A percentile compares a stretch with the other conserved stretches of the same genome.
phyloP scores from a whole-genome alignment of 2,797 vertebrate species.

The Acrossocheilus fasciatus region DNA sequence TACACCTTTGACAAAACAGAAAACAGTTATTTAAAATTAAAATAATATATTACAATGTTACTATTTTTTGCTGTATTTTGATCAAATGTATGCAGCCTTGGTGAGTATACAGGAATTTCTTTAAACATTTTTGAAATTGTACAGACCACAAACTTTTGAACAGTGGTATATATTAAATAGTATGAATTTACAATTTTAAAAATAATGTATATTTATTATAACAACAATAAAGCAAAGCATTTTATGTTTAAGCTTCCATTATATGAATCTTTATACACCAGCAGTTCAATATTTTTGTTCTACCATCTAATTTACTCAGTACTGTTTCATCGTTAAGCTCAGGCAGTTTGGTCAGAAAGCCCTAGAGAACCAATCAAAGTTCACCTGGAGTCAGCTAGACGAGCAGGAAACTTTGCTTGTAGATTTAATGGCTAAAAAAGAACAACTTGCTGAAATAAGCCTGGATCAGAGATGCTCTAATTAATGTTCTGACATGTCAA shows the following conservation, averaged over 20 bases:
- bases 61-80: background rate
- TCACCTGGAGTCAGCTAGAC: conserved; percentile 1
- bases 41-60: background rate
- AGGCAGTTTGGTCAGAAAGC: conserved; percentile 10
- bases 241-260: background rate
- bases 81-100: background rate
- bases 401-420: background rate
- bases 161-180: background rate
- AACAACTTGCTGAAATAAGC: background rate
- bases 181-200: background rate
- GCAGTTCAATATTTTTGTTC: background rate
- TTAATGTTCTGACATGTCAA: conserved; percentile 3
- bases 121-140: background rate
- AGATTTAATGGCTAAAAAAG: background rate
- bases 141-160: background rate
- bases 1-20: too few species aligned
- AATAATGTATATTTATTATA: background rate
- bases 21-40: too few species aligned
- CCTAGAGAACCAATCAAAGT: conserved; percentile 43
- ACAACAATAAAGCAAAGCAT: background rate
- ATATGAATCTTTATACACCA: background rate
- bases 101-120: too few species aligned
- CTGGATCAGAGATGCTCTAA: conserved; percentile 3
- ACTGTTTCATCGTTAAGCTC: conserved; percentile 2
- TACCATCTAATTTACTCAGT: background rate